Evolutionary conservation across 23 tunicate genomes (phyloP).

Genomic region (Ciona savignyi): DNA sequence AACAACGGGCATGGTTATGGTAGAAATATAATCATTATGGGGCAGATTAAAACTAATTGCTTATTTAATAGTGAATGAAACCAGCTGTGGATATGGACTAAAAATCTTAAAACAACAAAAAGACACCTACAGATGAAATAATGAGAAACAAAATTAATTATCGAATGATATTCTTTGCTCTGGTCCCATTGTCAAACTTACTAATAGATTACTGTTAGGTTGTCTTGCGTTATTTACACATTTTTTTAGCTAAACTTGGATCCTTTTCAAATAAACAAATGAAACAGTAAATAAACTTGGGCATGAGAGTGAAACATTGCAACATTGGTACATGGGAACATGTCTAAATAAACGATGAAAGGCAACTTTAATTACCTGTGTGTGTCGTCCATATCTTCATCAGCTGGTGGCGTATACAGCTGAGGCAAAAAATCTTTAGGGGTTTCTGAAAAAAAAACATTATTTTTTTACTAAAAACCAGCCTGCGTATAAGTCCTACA

Average conservation of each 20-base stretch:
- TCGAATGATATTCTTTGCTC: too few species aligned
- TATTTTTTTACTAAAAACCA: too few species aligned
- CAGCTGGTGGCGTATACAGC: constrained; percentile 33
- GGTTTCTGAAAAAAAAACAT: constrained; percentile 28
- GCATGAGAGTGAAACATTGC: too few species aligned
- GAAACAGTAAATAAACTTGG: too few species aligned
- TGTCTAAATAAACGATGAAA: neutral
- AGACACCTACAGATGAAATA: neutral
- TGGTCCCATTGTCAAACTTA: too few species aligned
- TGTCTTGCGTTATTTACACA: too few species aligned
- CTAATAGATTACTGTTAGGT: too few species aligned
- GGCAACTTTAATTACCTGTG: constrained; percentile 25
- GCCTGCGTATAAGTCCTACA: too few species aligned
- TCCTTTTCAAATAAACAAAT: too few species aligned
- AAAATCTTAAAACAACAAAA: neutral
- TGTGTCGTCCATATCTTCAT: constrained; percentile 24
- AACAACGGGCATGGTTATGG: neutral
- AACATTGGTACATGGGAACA: too few species aligned
- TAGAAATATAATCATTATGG: neutral
- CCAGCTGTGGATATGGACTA: neutral
- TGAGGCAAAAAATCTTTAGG: constrained; percentile 57
- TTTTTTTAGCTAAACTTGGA: too few species aligned
- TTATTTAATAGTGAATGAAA: neutral
- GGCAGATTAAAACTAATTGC: neutral
- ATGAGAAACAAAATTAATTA: too few species aligned